Conservation (phyloP, 1,140 invertebrate genomes). For the Cydia amplana region DNA sequence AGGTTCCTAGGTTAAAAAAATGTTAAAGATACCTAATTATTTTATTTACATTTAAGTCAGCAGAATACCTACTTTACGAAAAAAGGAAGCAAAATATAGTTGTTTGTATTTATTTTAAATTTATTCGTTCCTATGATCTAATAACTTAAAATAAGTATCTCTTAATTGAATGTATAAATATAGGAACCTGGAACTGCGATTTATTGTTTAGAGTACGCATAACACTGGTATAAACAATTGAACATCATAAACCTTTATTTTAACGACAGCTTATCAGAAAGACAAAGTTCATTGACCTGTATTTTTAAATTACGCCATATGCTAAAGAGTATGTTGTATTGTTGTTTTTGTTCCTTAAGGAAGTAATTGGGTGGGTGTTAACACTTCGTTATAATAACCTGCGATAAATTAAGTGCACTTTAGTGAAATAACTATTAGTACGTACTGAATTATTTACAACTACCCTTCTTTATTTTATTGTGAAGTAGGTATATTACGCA, state of each 20-base stretch:
- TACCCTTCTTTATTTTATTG: neutral
- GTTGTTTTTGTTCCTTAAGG: neutral
- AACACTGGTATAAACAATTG: neutral
- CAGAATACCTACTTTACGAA: too few species aligned
- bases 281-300: slow-evolving; percentile 13
- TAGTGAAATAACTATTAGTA: neutral
- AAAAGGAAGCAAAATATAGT: too few species aligned
- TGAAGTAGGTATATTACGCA: neutral
- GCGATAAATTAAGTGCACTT: neutral
- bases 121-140: too few species aligned
- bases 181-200: neutral
- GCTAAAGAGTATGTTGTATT: neutral
- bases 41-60: too few species aligned
- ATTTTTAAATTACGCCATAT: neutral
- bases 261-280: slow-evolving; percentile 16
- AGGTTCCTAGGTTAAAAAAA: too few species aligned
- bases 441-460: neutral
- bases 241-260: neutral
- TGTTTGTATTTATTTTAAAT: too few species aligned
- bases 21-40: too few species aligned
- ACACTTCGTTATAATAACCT: too few species aligned
- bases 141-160: neutral
- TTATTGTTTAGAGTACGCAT: neutral
- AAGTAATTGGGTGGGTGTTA: neutral
- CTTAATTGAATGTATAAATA: neutral